phyloP scores from a whole-genome alignment of 2,888 invertebrate species.

The Hemistola chrysoprasaria region DNA sequence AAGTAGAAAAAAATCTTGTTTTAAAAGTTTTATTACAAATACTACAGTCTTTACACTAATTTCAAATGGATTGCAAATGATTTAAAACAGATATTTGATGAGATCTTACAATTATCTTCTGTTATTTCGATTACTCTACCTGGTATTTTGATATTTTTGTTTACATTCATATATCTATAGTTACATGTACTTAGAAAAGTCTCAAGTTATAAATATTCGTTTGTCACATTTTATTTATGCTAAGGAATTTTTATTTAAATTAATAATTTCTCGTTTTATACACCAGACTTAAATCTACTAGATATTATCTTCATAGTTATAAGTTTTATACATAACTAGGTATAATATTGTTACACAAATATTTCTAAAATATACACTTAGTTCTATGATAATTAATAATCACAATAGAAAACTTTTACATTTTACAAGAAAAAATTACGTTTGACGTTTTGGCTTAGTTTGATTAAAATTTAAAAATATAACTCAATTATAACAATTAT shows the following conservation, averaged over 20 bases:
- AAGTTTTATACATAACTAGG: conserved; percentile 45
- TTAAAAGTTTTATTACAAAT: conserved; percentile 70
- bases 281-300: conserved; percentile 19
- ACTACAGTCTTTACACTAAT: conserved; percentile 67
- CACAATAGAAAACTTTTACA: conserved; percentile 50
- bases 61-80: conserved; percentile 56
- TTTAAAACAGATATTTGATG: conserved; percentile 55
- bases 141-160: conserved; percentile 40
- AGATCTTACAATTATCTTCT: conserved; percentile 51
- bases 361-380: conserved; percentile 44
- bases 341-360: conserved; percentile 32
- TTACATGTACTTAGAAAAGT: conserved; percentile 35
- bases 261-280: conserved; percentile 12
- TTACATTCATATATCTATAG: conserved; percentile 35
- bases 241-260: conserved; percentile 19
- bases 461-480: neutral
- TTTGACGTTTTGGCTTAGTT: conserved; percentile 40
- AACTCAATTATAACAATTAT: no score
- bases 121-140: conserved; percentile 49
- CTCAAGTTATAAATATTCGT: conserved; percentile 51
- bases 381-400: conserved; percentile 50
- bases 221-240: conserved; percentile 29
- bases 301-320: conserved; percentile 34
- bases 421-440: conserved; percentile 38
- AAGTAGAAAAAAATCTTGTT: conserved; percentile 29